Conservation (phyloP, 2,888 invertebrate genomes). For the Plutella xylostella region DNA sequence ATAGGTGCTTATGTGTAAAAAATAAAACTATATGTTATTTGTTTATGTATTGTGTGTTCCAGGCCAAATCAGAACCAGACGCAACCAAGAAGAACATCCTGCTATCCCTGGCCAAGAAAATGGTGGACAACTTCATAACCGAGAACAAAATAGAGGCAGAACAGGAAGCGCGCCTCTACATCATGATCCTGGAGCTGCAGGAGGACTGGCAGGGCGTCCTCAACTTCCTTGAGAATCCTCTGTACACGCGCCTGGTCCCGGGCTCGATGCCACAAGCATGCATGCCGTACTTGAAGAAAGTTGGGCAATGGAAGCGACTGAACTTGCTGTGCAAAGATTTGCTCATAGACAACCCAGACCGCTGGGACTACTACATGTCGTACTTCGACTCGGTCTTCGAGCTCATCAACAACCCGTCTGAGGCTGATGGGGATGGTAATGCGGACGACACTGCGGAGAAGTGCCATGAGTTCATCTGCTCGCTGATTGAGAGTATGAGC, state of each 20-base stretch:
- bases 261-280: constrained; percentile 76
- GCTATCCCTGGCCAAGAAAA: constrained; percentile 90
- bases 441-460: constrained; percentile 56
- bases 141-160: constrained; percentile 93
- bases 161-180: constrained; percentile 91
- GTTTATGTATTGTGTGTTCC: constrained; percentile 13
- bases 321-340: constrained; percentile 80
- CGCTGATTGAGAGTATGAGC: constrained; percentile 61
- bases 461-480: constrained; percentile 54
- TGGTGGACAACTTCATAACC: constrained; percentile 90
- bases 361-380: constrained; percentile 80
- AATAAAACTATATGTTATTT: too few species aligned
- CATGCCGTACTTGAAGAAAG: constrained; percentile 78
- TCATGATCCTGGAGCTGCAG: constrained; percentile 83
- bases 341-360: constrained; percentile 77
- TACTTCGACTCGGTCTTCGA: constrained; percentile 80
- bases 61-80: constrained; percentile 61
- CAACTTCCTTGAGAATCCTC: constrained; percentile 81
- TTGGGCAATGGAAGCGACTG: constrained; percentile 80
- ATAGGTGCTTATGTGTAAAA: not conserved
- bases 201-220: constrained; percentile 86
- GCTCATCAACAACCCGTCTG: constrained; percentile 49
- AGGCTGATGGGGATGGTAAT: constrained; percentile 22
- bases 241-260: constrained; percentile 76
- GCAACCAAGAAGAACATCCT: constrained; percentile 75